Evolutionary conservation across 2,113 vertebrate genomes (phyloP).

Genomic region (Leiothrix lutea): DNA sequence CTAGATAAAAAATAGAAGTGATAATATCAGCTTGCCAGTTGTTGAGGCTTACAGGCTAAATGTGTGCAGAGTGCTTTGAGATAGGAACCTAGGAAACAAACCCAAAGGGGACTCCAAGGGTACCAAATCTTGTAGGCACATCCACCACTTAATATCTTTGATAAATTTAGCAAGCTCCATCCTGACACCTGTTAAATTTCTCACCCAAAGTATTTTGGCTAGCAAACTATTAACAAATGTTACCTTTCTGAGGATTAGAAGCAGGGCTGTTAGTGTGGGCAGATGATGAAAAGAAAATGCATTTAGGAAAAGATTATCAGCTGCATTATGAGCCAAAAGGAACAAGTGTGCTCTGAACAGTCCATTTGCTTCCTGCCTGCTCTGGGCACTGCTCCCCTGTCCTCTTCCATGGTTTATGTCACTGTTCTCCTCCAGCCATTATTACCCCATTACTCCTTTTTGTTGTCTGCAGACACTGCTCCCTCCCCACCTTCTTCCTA

Average conservation of each 20-base stretch:
- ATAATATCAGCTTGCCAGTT: constrained; percentile 37
- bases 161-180: not conserved
- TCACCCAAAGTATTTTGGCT: not conserved
- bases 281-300: not conserved
- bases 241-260: constrained; percentile 25
- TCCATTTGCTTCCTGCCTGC: not conserved
- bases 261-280: not conserved
- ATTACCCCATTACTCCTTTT: not conserved
- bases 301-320: constrained; percentile 21
- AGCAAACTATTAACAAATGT: not conserved
- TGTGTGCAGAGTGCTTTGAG: constrained; percentile 35
- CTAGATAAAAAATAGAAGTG: constrained; percentile 22
- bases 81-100: constrained; percentile 37
- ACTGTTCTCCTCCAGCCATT: not conserved
- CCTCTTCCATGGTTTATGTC: not conserved
- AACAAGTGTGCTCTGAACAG: constrained; percentile 15
- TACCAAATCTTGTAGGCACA: not conserved
- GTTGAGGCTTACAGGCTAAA: constrained; percentile 38
- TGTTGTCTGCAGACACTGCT: not conserved
- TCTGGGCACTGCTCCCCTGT: not conserved
- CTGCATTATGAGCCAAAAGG: not conserved
- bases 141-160: not conserved
- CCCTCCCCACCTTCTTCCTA: not conserved
- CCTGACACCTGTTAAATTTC: constrained; percentile 2
- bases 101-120: constrained; percentile 21